These are phyloP conservation scores for Sarcophaga caerulescens DNA, from an alignment of 2,888 invertebrate genomes.

Conservation along the genomic window DNA sequence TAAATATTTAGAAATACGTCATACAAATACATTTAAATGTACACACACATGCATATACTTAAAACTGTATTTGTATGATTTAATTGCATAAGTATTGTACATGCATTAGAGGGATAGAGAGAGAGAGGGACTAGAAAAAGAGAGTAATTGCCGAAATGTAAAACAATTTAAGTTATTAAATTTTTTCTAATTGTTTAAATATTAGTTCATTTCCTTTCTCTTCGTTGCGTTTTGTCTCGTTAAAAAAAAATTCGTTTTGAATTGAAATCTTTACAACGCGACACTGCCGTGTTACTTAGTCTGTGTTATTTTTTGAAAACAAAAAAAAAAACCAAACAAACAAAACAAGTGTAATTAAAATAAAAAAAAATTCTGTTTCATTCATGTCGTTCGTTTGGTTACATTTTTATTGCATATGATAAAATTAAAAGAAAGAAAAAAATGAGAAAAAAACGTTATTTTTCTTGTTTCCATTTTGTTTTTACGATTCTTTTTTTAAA, in stretches of 20 bases:
- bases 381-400: conserved; percentile 27
- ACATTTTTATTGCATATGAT: conserved; percentile 36
- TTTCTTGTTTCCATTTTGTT: neutral
- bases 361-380: conserved; percentile 3
- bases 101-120: neutral
- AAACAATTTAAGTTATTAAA: conserved; percentile 49
- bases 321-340: too few species aligned
- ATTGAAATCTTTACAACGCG: too few species aligned
- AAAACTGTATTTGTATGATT: too few species aligned
- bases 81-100: neutral
- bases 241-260: too few species aligned
- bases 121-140: neutral
- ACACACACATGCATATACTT: conserved; percentile 13
- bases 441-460: neutral
- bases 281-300: too few species aligned
- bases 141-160: neutral
- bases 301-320: too few species aligned
- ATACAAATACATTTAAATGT: conserved; percentile 1
- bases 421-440: conserved; percentile 21
- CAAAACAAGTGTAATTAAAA: too few species aligned
- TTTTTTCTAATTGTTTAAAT: neutral
- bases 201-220: conserved; percentile 35
- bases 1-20: conserved; percentile 59
- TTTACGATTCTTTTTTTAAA: conserved; percentile 19
- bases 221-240: too few species aligned